Percentiles rank a stretch among this genome's conserved stretches.
Conservation (phyloP, 2,888 invertebrate species). For the Drosophila pseudotakahashii region DNA sequence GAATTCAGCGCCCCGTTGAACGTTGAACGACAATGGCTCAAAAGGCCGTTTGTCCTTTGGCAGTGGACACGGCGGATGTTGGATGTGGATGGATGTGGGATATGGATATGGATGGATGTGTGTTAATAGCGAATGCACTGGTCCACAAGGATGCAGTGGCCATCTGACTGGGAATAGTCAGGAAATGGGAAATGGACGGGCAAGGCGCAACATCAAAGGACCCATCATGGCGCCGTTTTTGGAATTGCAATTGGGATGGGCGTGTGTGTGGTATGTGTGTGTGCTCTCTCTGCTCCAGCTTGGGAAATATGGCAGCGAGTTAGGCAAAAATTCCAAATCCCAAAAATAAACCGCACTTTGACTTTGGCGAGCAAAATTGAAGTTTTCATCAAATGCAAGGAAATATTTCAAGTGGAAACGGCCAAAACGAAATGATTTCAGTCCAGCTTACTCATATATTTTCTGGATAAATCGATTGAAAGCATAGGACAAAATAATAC, state of each 20-base stretch:
- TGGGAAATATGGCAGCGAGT: background rate
- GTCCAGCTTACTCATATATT: too few relatives aligned
- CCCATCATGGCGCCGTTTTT: slow-evolving; percentile 16
- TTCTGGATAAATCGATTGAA: too few relatives aligned
- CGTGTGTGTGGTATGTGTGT: background rate
- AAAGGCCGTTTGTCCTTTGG: slow-evolving; percentile 10
- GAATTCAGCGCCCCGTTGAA: slow-evolving; percentile 7
- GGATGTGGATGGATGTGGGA: background rate
- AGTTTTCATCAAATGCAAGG: slow-evolving; percentile 22
- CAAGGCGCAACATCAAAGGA: slow-evolving; percentile 30
- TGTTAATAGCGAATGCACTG: slow-evolving; percentile 28
- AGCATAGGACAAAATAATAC: too few relatives aligned
- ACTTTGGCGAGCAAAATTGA: slow-evolving; percentile 14
- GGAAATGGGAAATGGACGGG: slow-evolving; percentile 12
- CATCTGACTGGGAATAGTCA: slow-evolving; percentile 14
- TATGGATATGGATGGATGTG: slow-evolving; percentile 1
- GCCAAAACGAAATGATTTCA: too few relatives aligned
- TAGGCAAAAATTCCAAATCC: background rate
- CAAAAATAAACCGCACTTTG: slow-evolving; percentile 19
- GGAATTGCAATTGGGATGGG: background rate
- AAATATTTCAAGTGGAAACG: slow-evolving; percentile 5
- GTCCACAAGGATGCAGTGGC: slow-evolving; percentile 32
- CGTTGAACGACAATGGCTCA: slow-evolving; percentile 28
- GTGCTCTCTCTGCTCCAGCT: slow-evolving; percentile 1
- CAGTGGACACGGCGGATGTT: background rate